Evolutionary conservation across 2,797 vertebrate genomes (phyloP), one percentile per base, ranked within the genome.

Genomic region (Apogon talboti): DNA sequence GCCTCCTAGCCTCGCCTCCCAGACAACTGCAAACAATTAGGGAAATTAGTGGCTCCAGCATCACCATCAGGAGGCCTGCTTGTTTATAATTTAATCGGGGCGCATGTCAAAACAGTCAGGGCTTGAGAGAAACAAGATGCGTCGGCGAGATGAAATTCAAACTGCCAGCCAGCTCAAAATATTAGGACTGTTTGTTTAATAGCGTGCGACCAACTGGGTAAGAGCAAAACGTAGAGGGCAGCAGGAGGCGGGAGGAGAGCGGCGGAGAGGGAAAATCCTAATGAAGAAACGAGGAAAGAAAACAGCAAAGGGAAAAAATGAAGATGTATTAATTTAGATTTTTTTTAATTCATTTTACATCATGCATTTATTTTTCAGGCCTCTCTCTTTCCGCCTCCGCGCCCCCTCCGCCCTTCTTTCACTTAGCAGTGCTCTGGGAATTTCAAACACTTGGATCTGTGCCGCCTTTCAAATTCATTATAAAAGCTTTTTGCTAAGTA

Each of bases 11-110:
- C 63, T 79, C 53, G 95, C 95, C 91, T 93, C 88, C 97, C 98
- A 99, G 98, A 99, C 98, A 99, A 99, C 97, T 99, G 98, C 98
- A 98, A 99, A 98, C 98, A 98, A 99, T 99, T 98, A 98, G 96
- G 96, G 94, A 98, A 99, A 99, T 99, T 97, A 99, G 98, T 98
- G 98, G 98, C 98, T 99, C 98, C 98, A 97, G 95, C 96, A 96
- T 96, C 96, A 97, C 96, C 98, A 98, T 98, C 97, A 98, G 96
- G 96, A 97, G 97, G 96, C 96, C 96, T 97, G 96, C 96, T 98
- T 99, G 98, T 99, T 99, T 99, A 98, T 98, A 98, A 98, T 98
- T 97, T 98, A 98, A 99, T 99, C 96, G 96, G 96, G 97, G 95
- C 95, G 97, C 97, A 99, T 98, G 98, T 99, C 98, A 99, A 99